phyloP scores from a whole-genome alignment of 2,113 vertebrate species.

The Pantherophis guttatus region DNA sequence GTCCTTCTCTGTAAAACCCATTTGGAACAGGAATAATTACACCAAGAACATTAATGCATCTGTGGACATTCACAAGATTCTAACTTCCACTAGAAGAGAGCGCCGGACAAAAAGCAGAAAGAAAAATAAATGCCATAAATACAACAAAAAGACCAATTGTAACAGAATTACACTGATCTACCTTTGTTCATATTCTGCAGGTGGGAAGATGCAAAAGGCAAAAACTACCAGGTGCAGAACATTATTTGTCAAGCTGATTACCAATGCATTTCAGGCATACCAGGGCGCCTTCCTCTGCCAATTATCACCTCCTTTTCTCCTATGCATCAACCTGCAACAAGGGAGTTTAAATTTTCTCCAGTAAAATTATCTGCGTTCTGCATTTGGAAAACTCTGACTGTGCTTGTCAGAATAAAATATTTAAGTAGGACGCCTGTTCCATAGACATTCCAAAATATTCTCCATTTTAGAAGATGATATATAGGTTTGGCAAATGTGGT shows the following conservation, averaged over 20 bases:
- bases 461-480: background rate
- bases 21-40: conserved; percentile 17
- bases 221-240: conserved; percentile 26
- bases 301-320: conserved; percentile 15
- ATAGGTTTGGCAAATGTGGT: background rate
- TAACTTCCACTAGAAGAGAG: background rate
- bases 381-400: conserved; percentile 3
- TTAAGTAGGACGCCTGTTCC: background rate
- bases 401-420: conserved; percentile 11
- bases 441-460: background rate
- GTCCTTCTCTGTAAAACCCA: background rate
- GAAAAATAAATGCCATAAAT: background rate
- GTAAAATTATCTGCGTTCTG: background rate
- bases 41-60: background rate
- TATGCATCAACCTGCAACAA: conserved; percentile 2
- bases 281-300: conserved; percentile 23
- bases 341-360: conserved; percentile 14
- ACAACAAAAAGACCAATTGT: conserved; percentile 7
- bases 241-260: conserved; percentile 32
- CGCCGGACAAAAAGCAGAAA: background rate
- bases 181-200: conserved; percentile 23
- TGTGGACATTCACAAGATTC: background rate
- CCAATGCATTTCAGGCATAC: conserved; percentile 21
- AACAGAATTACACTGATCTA: conserved; percentile 24
- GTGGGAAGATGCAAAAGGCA: conserved; percentile 29